Evolutionary conservation across 1,140 invertebrate genomes (phyloP), one percentile per base, ranked within the genome.

Genomic region (Delia radicum): DNA sequence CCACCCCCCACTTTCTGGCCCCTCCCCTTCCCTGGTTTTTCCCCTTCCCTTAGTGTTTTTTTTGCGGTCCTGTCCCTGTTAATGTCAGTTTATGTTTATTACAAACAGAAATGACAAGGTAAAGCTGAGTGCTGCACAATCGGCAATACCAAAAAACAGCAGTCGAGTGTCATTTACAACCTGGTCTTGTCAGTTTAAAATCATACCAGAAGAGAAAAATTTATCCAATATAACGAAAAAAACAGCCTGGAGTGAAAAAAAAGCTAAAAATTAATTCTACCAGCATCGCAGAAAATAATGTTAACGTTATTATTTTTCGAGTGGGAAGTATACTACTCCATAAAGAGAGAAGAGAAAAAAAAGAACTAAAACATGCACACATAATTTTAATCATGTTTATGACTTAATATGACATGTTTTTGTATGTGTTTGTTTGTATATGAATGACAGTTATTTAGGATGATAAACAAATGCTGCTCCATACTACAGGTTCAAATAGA

Each of bases 11-110:
- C 12, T 15, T 42, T 15, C 18, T 18, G 48, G 8, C 8, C 18
- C 24, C 48, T 55, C 18, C 18, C 33, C 65, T 33, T 69, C 37
- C 15, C n/a, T 21, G 18, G 26, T 15, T 8, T 69, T 69, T 69
- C 37, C 37, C 33, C 33, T 69, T 69, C 33, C 33, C 33, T 69
- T 69, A 69, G 65, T 21, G 65, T 69, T 69, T 33, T 31, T 33
- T 33, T 33, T 69, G 29, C 24, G 65, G 65, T 33, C 33, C 18
- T 18, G 31, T 69, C 33, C 65, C 33, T 37, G 33, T 69, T 37
- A 69, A 69, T 69, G 65, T 69, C 29, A 33, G 29, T 69, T 33
- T 67, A 31, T 55, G 18, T 8, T 4, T 21, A 18, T n/a, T 10
- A 55, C 48, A 55, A 55, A 55, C 5, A 55, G 18, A 55, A 21